A percentile compares a stretch with the other conserved stretches of the same genome.
These are phyloP conservation scores for Cyclophora albipunctata DNA, from an alignment of 2,888 invertebrate species.

Conservation along the genomic window DNA sequence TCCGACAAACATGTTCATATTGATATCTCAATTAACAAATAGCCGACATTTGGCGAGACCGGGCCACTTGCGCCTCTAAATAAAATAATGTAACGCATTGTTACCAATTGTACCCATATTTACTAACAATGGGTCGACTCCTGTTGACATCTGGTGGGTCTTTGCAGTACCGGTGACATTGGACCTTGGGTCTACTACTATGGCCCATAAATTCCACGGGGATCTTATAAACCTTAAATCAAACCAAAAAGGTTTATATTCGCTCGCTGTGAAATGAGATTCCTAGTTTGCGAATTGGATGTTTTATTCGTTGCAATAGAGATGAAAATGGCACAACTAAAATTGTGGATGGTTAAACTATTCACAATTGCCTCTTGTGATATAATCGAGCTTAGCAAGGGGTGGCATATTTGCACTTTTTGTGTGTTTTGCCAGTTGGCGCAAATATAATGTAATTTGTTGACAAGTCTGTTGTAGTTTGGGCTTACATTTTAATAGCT, in stretches of 20 bases:
- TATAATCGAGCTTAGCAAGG: conserved; percentile 41
- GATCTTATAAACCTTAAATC: not conserved
- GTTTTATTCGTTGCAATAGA: conserved; percentile 3
- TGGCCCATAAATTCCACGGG: not conserved
- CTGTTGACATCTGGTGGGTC: conserved; percentile 61
- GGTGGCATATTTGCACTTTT: conserved; percentile 53
- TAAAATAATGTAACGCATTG: conserved; percentile 63
- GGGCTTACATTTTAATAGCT: not conserved
- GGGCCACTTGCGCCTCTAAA: conserved; percentile 48
- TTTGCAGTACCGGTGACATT: conserved; percentile 10
- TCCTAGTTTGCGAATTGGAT: conserved; percentile 1
- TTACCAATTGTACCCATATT: conserved; percentile 67
- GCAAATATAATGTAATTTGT: conserved; percentile 41
- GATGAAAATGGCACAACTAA: conserved; percentile 14
- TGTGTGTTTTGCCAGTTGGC: conserved; percentile 48
- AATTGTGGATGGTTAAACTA: conserved; percentile 37
- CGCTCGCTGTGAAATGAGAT: too few species aligned
- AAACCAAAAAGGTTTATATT: not conserved
- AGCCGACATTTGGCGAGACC: conserved; percentile 61
- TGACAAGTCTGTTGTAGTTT: conserved; percentile 27
- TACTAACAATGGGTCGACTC: conserved; percentile 62
- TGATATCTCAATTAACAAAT: conserved; percentile 61
- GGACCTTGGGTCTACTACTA: not conserved
- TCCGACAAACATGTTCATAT: conserved; percentile 23
- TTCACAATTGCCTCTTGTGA: conserved; percentile 52